Percentiles rank a stretch among this genome's conserved stretches.
phyloP scores from a whole-genome alignment of 2,797 vertebrate species.

The Poecilia gillii region DNA sequence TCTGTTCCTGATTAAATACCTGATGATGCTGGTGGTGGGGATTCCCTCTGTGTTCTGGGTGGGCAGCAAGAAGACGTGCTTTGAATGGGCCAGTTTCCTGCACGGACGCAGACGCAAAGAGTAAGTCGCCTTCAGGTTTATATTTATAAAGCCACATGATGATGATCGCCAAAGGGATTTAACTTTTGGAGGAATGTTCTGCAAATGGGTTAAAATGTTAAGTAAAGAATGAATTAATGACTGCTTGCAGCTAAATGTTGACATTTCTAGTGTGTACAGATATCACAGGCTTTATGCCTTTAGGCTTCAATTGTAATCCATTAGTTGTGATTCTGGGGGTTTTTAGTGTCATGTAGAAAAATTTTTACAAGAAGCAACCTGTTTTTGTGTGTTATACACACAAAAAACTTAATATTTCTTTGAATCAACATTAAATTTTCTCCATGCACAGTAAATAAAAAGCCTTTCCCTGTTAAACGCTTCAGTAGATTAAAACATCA shows the following conservation, averaged over 20 bases:
- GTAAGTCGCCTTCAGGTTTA: slow-evolving; percentile 76
- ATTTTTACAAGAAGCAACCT: too few species aligned
- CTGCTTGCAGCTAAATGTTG: not conserved
- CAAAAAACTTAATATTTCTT: too few species aligned
- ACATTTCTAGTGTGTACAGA: not conserved
- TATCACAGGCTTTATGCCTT: not conserved
- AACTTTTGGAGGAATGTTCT: not conserved
- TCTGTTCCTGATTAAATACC: slow-evolving; percentile 94
- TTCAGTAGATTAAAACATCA: not conserved
- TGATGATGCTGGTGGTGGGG: slow-evolving; percentile 96
- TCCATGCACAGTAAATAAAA: not conserved
- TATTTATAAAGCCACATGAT: not conserved
- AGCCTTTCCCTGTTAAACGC: not conserved
- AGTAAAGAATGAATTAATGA: not conserved
- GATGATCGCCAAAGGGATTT: not conserved
- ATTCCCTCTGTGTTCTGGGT: slow-evolving; percentile 99
- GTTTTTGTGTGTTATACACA: not conserved
- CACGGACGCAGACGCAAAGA: slow-evolving; percentile 93
- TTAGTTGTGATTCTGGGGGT: not conserved
- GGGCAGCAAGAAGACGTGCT: slow-evolving; percentile 98
- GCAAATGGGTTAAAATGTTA: not conserved
- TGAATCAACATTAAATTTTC: not conserved
- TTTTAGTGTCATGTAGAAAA: not conserved
- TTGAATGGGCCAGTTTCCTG: slow-evolving; percentile 96
- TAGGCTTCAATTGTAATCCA: not conserved